Evolutionary conservation across 1,140 invertebrate genomes (phyloP).

Genomic region (Sinella curviseta): DNA sequence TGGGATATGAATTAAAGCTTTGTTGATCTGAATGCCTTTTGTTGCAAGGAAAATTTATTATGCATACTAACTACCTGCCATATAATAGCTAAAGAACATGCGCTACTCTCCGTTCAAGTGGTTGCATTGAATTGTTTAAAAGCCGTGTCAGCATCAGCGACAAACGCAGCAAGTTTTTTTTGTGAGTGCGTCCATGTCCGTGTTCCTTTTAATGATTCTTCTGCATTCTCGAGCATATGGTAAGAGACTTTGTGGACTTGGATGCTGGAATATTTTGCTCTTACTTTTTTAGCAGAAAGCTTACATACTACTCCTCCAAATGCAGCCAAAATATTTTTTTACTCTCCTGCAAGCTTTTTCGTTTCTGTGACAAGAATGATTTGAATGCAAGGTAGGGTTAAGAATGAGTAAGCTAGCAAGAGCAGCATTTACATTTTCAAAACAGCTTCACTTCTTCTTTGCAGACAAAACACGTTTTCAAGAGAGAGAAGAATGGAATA

Average conservation of each 20-base stretch:
- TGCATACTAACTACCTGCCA: neutral
- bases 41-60: neutral
- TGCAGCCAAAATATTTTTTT: too few relatives aligned
- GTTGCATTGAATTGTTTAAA: neutral
- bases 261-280: too few relatives aligned
- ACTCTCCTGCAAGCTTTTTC: neutral
- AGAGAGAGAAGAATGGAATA: too few relatives aligned
- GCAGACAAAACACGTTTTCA: neutral
- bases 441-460: too few relatives aligned
- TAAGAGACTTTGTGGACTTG: too few relatives aligned
- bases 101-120: conserved; percentile 1
- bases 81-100: conserved; percentile 2
- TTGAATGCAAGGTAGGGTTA: neutral
- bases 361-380: neutral
- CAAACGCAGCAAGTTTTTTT: conserved; percentile 9
- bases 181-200: too few relatives aligned
- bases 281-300: too few relatives aligned
- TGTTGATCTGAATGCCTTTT: neutral
- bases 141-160: too few relatives aligned
- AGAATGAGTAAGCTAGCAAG: too few relatives aligned
- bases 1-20: neutral
- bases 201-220: too few relatives aligned
- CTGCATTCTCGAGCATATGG: too few relatives aligned
- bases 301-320: too few relatives aligned
- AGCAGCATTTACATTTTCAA: neutral